Evolutionary conservation across 2,797 vertebrate species (phyloP), one percentile per base, ranked within the genome.

Genomic region (Borostomias antarcticus): DNA sequence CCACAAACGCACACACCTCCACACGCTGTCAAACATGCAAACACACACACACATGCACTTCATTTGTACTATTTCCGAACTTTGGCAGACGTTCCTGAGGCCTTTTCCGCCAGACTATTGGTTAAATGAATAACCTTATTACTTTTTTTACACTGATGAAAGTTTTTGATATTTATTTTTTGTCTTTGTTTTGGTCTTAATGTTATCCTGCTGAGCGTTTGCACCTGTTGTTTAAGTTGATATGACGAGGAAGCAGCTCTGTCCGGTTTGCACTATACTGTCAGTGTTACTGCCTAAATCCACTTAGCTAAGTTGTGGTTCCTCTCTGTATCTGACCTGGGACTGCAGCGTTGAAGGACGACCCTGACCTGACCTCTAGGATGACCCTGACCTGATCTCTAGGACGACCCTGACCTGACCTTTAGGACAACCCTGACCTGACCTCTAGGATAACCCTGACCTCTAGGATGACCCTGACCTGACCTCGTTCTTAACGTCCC

Each of bases 101-200:
- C 96, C 96, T 98, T 99, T 95, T 98, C 97, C 88, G 95, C 95
- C 95, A 97, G 96, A 98, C 94, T 98, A 93, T 96, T 98, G 95
- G 95, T 97, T 96, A 96, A 96, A 95, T 77, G 74, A 89, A 92
- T 95, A 95, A 98, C 93, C 95, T 94, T 93, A 94, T 97, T 95
- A 97, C 95, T 94, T 98, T 98, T 99, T 94, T 91, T 98, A 98
- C 96, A 98, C 95, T 96, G 93, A 95, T 93, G 92, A 94, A 81
- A 50, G 85, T 89, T 95, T 94, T 98, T 98, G 94, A 98, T 99
- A 98, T 99, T 99, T 98, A 97, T 98, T 98, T 98, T 98, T 96
- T 85, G 86, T 90, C 93, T 94, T 95, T 97, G 96, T 95, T 95
- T 69, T 56, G 92, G 93, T 97, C 94, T 95, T 94, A 94, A 94